Evolutionary conservation across 2,888 invertebrate genomes (phyloP).

Genomic region (Philereme vetulata): DNA sequence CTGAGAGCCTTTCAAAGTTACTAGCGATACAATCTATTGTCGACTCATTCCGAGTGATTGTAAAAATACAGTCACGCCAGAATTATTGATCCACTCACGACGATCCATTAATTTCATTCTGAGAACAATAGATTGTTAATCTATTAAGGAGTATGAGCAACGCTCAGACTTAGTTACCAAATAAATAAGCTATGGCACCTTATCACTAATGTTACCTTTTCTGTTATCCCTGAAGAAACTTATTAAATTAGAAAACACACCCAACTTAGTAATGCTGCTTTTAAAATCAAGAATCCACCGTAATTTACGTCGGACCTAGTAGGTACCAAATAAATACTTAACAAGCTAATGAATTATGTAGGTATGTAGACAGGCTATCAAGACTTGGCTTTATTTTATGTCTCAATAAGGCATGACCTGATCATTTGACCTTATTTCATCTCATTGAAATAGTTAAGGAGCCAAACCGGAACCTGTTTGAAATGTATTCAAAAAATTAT

Average conservation of each 20-base stretch:
- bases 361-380: too few species aligned
- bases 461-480: too few species aligned
- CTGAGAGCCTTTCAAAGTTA: conserved; percentile 42
- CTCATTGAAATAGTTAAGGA: neutral
- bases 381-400: conserved; percentile 6
- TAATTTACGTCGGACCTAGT: conserved; percentile 4
- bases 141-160: conserved; percentile 18
- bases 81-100: conserved; percentile 20
- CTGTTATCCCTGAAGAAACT: conserved; percentile 3
- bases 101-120: conserved; percentile 26
- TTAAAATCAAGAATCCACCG: neutral
- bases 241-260: neutral
- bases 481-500: too few species aligned
- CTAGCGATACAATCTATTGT: conserved; percentile 42
- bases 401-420: neutral
- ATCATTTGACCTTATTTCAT: neutral
- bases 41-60: conserved; percentile 43
- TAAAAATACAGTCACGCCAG: conserved; percentile 39
- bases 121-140: conserved; percentile 37
- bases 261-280: neutral
- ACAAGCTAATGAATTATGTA: neutral
- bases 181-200: conserved; percentile 11
- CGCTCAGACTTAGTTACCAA: conserved; percentile 10
- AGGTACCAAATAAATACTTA: neutral
- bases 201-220: conserved; percentile 9